Base-by-base conservation (phyloP, 1,140 invertebrate species). In the Zaprionus kolodkinae region DNA sequence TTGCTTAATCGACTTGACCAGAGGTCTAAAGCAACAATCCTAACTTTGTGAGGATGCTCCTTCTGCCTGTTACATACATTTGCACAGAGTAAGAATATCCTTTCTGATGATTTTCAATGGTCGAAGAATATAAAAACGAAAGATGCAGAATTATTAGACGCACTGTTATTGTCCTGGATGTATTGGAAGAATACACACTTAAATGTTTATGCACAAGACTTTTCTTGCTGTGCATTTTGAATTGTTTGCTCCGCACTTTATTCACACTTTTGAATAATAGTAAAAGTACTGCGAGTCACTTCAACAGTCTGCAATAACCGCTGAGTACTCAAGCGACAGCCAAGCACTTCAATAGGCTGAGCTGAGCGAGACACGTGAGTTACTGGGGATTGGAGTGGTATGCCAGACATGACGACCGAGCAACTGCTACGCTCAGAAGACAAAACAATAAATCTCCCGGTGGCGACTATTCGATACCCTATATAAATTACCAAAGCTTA, bases 271-370 rank as follows among this genome's bases (percentile, higher is more conserved):
- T 21, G 54, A 68, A 72, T 67, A 78, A 76, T 78, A 72, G 27
- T 66, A 78, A 81, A 81, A 81, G 76, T 78, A 78, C 78, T 81
- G 78, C 59, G 78, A 52, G 38, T 36, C 35, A 67, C 67, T 64
- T 77, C 35, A 72, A 68, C 77, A 76, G 78, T 76, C 76, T 78
- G 72, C 54, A 54, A 78, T 68, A 78, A 60, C 43, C 38, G 38
- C 38, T n/a, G 6, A 11, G 15, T 67, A 78, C 76, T 77, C 69
- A 79, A 70, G 76, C 70, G 45, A 57, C 25, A 69, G 48, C 35
- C 40, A 48, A 48, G 21, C 48, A 78, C 65, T 62, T 76, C 55
- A 40, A 13, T 7, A 11, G 1, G 12, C 38, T 40, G 13, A 6
- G 13, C 2, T 40, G 38, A 21, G 21, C 21, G 21, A 21, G 21